Evolutionary conservation across 1,140 invertebrate genomes (phyloP).

Genomic region (Laupala kohalensis): DNA sequence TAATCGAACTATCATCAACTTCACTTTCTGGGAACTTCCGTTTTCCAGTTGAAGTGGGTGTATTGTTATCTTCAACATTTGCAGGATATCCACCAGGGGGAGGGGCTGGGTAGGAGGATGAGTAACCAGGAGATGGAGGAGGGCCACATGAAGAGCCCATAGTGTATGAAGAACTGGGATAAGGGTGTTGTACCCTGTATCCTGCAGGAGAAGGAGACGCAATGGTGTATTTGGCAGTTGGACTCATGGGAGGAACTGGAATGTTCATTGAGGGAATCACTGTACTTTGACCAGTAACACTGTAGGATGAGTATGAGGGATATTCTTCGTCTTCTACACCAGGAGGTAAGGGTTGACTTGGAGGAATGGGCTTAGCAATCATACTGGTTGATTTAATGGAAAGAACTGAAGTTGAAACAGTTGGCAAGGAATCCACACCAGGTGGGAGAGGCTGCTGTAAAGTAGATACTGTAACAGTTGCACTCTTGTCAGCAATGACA

Average conservation of each 20-base stretch:
- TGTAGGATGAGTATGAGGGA: not conserved
- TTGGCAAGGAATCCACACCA: not conserved
- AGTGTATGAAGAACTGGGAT: not conserved
- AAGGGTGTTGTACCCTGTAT: not conserved
- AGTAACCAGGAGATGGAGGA: not conserved
- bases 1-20: not conserved
- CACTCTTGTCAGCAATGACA: conserved; percentile 18
- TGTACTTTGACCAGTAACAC: not conserved
- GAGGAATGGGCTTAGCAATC: not conserved
- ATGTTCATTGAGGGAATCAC: not conserved
- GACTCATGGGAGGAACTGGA: not conserved
- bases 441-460: conserved; percentile 4
- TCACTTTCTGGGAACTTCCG: not conserved
- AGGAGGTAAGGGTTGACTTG: conserved; percentile 10
- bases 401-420: not conserved
- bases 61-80: not conserved
- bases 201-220: not conserved
- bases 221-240: not conserved
- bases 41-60: not conserved
- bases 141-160: not conserved
- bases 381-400: not conserved
- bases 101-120: not conserved
- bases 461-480: not conserved
- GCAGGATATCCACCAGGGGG: not conserved
- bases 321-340: conserved; percentile 10